These are phyloP conservation scores for Spinus olivaceus DNA, from an alignment of 2,797 vertebrate species.

Conservation along the genomic window DNA sequence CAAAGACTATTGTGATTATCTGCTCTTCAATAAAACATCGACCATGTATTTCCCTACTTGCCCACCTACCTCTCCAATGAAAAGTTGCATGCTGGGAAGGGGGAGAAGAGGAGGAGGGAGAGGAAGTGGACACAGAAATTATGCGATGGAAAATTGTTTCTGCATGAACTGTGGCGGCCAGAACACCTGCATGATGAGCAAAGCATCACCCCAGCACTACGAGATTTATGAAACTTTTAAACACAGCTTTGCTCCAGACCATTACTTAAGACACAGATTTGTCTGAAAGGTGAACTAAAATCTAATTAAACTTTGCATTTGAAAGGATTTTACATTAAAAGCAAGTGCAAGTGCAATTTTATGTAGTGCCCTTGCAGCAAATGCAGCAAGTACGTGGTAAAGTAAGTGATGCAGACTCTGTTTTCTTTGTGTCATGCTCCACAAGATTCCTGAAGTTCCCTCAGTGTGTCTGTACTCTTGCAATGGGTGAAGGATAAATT, in stretches of 20 bases:
- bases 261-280: slow-evolving; percentile 51
- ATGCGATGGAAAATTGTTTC: not conserved
- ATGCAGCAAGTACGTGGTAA: not conserved
- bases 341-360: not conserved
- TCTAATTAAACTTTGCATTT: slow-evolving; percentile 31
- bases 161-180: not conserved
- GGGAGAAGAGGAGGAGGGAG: not conserved
- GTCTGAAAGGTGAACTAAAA: slow-evolving; percentile 31
- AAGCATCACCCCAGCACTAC: slow-evolving; percentile 2
- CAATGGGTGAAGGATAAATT: not conserved
- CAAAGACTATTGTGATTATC: not conserved
- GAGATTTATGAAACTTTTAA: slow-evolving; percentile 39
- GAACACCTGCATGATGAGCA: slow-evolving; percentile 41
- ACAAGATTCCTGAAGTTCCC: not conserved
- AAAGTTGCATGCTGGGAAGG: not conserved
- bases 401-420: not conserved
- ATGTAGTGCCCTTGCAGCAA: not conserved
- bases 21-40: not conserved
- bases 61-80: not conserved
- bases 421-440: not conserved
- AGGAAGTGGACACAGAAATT: not conserved
- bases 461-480: not conserved
- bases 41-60: not conserved
- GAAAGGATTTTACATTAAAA: not conserved
- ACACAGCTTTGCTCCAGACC: not conserved